These are phyloP conservation scores for Mesorhabditis spiculigera DNA, from an alignment of 2,888 invertebrate species.

Conservation along the genomic window DNA sequence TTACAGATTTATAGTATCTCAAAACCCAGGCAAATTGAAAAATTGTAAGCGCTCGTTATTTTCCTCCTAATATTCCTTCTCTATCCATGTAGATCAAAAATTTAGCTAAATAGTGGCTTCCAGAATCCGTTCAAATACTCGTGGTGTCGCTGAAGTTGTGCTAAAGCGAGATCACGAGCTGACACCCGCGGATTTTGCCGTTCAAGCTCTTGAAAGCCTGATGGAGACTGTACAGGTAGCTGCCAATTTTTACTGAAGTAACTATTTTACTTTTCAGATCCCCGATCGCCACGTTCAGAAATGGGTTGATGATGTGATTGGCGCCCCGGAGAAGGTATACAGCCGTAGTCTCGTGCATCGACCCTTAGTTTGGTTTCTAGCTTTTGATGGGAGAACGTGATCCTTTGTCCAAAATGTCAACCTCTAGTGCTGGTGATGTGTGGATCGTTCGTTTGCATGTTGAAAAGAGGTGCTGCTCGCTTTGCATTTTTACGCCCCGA, in stretches of 20 bases:
- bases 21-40: too few species aligned
- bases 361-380: constrained; percentile 4
- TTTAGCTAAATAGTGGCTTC: too few species aligned
- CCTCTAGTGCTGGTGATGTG: neutral
- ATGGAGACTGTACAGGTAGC: neutral
- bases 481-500: neutral
- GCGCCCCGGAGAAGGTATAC: neutral
- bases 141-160: neutral
- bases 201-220: neutral
- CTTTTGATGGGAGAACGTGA: neutral
- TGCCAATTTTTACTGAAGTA: neutral
- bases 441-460: neutral
- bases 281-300: neutral
- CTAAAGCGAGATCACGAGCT: neutral
- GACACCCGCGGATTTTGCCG: neutral
- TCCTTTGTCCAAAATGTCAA: neutral
- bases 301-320: neutral
- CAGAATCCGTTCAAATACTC: neutral
- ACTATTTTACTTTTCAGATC: neutral
- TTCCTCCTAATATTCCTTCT: too few species aligned
- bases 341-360: neutral
- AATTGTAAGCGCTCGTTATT: too few species aligned
- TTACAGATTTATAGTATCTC: too few species aligned
- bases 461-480: neutral
- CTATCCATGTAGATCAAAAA: too few species aligned